These are phyloP conservation scores for Lamproptera curius DNA, from an alignment of 2,888 invertebrate species.

Conservation along the genomic window DNA sequence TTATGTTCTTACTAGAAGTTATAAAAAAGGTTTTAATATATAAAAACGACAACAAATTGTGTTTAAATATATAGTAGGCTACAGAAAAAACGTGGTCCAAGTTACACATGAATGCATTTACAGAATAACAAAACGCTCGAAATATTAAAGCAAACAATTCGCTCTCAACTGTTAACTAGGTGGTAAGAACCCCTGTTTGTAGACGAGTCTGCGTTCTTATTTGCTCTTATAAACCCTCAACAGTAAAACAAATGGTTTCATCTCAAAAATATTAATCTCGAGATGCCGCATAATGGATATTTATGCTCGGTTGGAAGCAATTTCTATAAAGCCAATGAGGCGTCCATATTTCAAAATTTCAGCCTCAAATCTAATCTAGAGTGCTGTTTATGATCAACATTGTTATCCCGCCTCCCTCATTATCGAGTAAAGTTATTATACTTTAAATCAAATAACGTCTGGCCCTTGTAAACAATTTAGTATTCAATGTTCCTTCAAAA, in stretches of 20 bases:
- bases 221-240: slow-evolving; percentile 52
- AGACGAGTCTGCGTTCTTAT: slow-evolving; percentile 38
- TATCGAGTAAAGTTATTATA: slow-evolving; percentile 37
- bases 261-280: slow-evolving; percentile 74
- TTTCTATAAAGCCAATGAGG: slow-evolving; percentile 48
- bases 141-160: slow-evolving; percentile 34
- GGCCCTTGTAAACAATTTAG: slow-evolving; percentile 35
- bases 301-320: slow-evolving; percentile 71
- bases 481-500: slow-evolving; percentile 1
- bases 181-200: slow-evolving; percentile 64
- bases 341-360: slow-evolving; percentile 40
- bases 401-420: slow-evolving; percentile 45
- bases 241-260: slow-evolving; percentile 45
- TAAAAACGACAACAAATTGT: too few species aligned
- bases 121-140: slow-evolving; percentile 15
- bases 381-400: slow-evolving; percentile 55
- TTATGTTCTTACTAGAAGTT: too few species aligned
- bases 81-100: too few species aligned
- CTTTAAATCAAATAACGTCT: slow-evolving; percentile 34
- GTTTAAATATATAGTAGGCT: too few species aligned
- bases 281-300: slow-evolving; percentile 69
- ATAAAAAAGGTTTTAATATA: too few species aligned
- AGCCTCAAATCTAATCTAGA: slow-evolving; percentile 61
- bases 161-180: slow-evolving; percentile 31
- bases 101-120: neutral